These are phyloP conservation scores for Drosophila paranaensis DNA, from an alignment of 2,888 invertebrate species.

Conservation along the genomic window DNA sequence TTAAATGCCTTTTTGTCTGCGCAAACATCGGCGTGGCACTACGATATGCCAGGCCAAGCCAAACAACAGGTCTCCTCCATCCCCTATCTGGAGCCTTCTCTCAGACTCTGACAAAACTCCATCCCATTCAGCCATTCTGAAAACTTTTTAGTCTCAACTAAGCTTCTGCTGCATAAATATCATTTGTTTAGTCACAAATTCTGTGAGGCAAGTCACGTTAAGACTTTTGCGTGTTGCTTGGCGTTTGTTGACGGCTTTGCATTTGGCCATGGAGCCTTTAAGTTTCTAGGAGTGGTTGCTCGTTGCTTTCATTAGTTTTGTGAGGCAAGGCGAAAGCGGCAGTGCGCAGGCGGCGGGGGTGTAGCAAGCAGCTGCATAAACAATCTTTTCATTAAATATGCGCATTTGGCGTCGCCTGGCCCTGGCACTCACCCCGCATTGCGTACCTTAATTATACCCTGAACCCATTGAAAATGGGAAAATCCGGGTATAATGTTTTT, in stretches of 20 bases:
- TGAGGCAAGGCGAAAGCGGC: no score
- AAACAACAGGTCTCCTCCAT: constrained; percentile 2
- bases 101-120: neutral
- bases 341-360: neutral
- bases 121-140: neutral
- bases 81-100: neutral
- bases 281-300: constrained; percentile 18
- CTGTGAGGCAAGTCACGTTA: constrained; percentile 38
- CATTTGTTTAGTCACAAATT: constrained; percentile 66
- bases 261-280: constrained; percentile 7
- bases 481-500: no score
- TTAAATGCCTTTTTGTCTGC: constrained; percentile 79
- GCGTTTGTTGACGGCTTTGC: constrained; percentile 36
- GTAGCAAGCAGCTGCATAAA: constrained; percentile 62
- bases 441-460: constrained; percentile 35
- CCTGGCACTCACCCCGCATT: constrained; percentile 8
- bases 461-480: no score
- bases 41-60: constrained; percentile 34
- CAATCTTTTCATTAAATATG: constrained; percentile 72
- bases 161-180: constrained; percentile 69
- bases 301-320: constrained; percentile 1
- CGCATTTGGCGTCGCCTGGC: constrained; percentile 46
- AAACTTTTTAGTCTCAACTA: constrained; percentile 68
- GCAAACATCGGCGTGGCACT: constrained; percentile 62
- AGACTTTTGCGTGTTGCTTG: constrained; percentile 61